Conservation (phyloP, 2,113 vertebrate genomes). For the Brienomyrus longianalis region DNA sequence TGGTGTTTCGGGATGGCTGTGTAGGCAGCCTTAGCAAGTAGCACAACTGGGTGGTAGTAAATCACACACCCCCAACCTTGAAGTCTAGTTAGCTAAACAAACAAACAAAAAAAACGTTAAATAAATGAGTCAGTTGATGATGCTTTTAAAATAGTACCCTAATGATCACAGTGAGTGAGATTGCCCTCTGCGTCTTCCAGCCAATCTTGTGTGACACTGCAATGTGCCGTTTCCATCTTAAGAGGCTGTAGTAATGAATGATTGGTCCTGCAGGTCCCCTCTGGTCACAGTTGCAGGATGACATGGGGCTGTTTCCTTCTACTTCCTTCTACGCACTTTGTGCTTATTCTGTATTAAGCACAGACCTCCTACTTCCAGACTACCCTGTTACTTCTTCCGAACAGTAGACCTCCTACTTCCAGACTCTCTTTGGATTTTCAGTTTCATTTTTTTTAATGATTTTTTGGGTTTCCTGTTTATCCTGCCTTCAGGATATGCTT, state of each 20-base stretch:
- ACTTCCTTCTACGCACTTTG: neutral
- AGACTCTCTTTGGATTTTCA: neutral
- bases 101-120: neutral
- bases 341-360: neutral
- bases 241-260: neutral
- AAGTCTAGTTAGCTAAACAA: neutral
- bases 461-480: conserved; percentile 4
- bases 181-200: too few relatives aligned
- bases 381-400: too few relatives aligned
- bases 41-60: neutral
- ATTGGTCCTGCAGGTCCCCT: neutral
- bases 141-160: neutral
- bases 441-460: neutral
- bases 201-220: neutral
- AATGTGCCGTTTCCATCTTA: neutral
- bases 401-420: too few relatives aligned
- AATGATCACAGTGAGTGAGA: neutral
- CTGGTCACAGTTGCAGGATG: neutral
- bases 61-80: neutral
- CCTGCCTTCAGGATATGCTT: neutral
- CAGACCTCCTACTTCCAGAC: neutral
- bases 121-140: neutral
- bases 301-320: neutral
- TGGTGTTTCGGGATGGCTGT: neutral
- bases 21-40: neutral